phyloP scores from a whole-genome alignment of 1,140 invertebrate genomes.

The Belonocnema kinseyi region DNA sequence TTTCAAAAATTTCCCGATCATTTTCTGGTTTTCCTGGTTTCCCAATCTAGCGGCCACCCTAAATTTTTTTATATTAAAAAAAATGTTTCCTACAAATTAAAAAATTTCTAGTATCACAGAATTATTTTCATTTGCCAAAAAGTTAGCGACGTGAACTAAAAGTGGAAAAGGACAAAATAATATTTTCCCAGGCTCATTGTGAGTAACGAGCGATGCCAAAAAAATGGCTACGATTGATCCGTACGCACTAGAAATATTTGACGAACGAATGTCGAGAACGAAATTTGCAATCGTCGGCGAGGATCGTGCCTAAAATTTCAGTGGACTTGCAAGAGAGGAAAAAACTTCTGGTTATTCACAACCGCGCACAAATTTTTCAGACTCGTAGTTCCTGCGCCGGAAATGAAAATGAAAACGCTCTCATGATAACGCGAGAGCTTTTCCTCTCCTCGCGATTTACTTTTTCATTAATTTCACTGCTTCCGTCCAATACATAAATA shows the following conservation, averaged over 20 bases:
- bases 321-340: constrained; percentile 43
- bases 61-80: not conserved
- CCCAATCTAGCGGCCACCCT: not conserved
- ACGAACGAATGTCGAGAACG: constrained; percentile 41
- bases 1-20: too few relatives aligned
- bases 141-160: constrained; percentile 1
- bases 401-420: constrained; percentile 33
- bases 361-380: not conserved
- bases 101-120: constrained; percentile 21
- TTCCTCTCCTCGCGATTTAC: constrained; percentile 30
- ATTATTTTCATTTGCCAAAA: constrained; percentile 7
- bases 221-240: constrained; percentile 34
- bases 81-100: not conserved
- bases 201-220: constrained; percentile 11
- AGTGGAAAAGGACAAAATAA: constrained; percentile 5
- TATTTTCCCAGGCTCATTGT: not conserved
- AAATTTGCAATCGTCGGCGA: constrained; percentile 60
- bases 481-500: not conserved
- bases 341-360: constrained; percentile 6
- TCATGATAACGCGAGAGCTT: not conserved
- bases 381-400: not conserved
- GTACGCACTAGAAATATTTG: constrained; percentile 48
- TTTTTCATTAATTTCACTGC: constrained; percentile 35
- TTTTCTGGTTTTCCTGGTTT: too few relatives aligned
- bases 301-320: constrained; percentile 63